Percentiles rank a stretch among this genome's conserved stretches.
These are phyloP conservation scores for Plagodis dolabraria DNA, from an alignment of 2,888 invertebrate genomes.

Conservation along the genomic window DNA sequence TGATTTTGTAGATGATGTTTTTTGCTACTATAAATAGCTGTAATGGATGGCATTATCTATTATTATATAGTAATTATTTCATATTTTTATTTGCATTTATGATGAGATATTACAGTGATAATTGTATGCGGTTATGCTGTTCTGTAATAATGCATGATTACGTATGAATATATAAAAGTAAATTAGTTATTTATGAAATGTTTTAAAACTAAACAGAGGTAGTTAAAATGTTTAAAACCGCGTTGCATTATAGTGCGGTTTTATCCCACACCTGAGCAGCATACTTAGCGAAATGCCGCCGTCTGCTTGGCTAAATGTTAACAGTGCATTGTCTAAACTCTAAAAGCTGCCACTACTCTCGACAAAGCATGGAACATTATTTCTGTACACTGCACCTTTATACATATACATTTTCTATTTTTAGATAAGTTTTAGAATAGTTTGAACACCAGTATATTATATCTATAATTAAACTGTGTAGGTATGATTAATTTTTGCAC, in stretches of 20 bases:
- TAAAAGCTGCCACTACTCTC: constrained; percentile 27
- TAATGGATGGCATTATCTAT: too few species aligned
- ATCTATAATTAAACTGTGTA: too few species aligned
- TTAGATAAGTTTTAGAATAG: not conserved
- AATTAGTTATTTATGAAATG: too few species aligned
- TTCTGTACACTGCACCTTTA: constrained; percentile 5
- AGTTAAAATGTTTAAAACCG: constrained; percentile 10
- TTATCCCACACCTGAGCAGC: constrained; percentile 30
- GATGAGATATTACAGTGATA: too few species aligned
- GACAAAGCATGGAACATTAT: constrained; percentile 29
- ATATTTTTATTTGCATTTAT: too few species aligned
- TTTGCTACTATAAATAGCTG: constrained; percentile 4
- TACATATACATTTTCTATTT: too few species aligned
- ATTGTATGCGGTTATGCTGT: too few species aligned
- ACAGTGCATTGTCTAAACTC: constrained; percentile 31
- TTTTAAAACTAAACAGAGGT: constrained; percentile 3
- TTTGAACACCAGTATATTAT: too few species aligned
- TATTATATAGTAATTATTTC: too few species aligned
- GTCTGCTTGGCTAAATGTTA: constrained; percentile 21
- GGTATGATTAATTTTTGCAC: too few species aligned
- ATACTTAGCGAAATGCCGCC: constrained; percentile 32
- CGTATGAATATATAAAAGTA: too few species aligned
- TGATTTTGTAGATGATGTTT: not conserved
- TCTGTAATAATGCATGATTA: too few species aligned
- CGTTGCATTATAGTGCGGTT: constrained; percentile 13